phyloP scores from a whole-genome alignment of 1,140 invertebrate genomes.

The Drosophila obscura region DNA sequence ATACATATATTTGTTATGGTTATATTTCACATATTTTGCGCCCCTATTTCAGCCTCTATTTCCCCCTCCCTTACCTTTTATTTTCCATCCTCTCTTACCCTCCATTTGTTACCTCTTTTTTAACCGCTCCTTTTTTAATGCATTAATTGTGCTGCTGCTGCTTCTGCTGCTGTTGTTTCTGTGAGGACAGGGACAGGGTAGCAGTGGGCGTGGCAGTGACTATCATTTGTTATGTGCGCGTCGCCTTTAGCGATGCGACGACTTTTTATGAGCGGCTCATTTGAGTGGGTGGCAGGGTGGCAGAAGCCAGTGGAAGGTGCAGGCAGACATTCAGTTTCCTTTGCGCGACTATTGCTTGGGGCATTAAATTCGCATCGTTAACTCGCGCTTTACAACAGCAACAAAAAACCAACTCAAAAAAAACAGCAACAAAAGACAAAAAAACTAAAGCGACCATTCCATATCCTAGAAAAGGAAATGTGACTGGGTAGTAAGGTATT shows the following conservation, averaged over 20 bases:
- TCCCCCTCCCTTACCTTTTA: background rate
- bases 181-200: background rate
- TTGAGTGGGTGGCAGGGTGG: constrained; percentile 19
- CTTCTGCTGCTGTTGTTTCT: constrained; percentile 8
- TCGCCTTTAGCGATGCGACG: constrained; percentile 19
- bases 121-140: constrained; percentile 60
- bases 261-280: constrained; percentile 67
- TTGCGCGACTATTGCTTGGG: constrained; percentile 37
- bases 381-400: constrained; percentile 16
- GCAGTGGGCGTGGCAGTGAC: constrained; percentile 44
- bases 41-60: too few relatives aligned
- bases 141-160: constrained; percentile 62
- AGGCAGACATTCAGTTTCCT: constrained; percentile 9
- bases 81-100: background rate
- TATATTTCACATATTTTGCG: too few relatives aligned
- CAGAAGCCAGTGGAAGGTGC: background rate
- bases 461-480: background rate
- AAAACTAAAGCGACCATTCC: constrained; percentile 7
- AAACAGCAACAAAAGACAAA: constrained; percentile 5
- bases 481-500: too few relatives aligned
- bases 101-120: background rate
- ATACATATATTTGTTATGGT: too few relatives aligned
- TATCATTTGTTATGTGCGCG: constrained; percentile 62
- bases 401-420: constrained; percentile 8
- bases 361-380: constrained; percentile 77